These are phyloP conservation scores for Microplitis manilae DNA, from an alignment of 2,888 invertebrate species.

Conservation along the genomic window DNA sequence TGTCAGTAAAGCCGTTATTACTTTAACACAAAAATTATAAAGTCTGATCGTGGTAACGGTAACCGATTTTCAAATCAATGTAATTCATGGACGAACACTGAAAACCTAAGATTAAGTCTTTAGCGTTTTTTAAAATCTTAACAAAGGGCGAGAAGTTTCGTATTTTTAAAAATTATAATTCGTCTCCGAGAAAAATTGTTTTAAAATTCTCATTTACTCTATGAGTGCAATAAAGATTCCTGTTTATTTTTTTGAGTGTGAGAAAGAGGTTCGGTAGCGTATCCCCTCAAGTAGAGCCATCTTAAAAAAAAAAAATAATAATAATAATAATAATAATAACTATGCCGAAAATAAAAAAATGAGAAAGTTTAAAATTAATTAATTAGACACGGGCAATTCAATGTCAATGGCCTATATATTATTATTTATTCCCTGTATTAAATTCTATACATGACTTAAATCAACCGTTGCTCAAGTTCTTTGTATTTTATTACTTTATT, in stretches of 20 bases:
- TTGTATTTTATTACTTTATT: not conserved
- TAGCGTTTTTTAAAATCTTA: no score
- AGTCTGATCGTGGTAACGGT: not conserved
- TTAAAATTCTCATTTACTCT: no score
- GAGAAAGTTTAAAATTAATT: conserved; percentile 34
- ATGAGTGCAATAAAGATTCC: no score
- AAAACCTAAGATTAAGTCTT: no score
- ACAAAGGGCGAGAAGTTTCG: no score
- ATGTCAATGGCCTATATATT: conserved; percentile 55
- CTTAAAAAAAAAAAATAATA: not conserved
- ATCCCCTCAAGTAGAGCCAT: no score
- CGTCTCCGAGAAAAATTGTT: no score
- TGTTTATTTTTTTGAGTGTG: no score
- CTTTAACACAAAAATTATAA: no score
- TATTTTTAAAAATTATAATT: no score
- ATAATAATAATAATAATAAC: not conserved
- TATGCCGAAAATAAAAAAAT: not conserved
- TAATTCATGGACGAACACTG: not conserved
- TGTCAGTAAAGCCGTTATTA: no score
- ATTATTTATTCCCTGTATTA: not conserved
- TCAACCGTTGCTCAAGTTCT: conserved; percentile 36
- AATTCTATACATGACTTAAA: conserved; percentile 10
- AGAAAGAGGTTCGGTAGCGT: no score
- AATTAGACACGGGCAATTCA: conserved; percentile 56
- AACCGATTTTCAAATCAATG: not conserved